phyloP scores from a whole-genome alignment of 2,113 vertebrate species.

The Carlito syrichta region DNA sequence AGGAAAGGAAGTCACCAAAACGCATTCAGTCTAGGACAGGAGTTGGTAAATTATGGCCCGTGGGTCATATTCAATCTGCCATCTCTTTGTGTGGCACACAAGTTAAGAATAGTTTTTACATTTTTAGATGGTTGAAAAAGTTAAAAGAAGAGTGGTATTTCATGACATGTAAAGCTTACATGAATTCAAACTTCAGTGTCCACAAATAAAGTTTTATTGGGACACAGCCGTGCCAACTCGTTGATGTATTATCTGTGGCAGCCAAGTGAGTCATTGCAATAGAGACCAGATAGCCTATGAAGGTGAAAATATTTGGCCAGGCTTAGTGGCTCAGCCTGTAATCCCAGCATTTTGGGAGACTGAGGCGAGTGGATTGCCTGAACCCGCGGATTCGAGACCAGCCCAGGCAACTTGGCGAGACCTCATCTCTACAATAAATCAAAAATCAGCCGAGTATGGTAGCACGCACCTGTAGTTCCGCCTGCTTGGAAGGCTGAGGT shows the following conservation, averaged over 20 bases:
- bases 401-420: too few species aligned
- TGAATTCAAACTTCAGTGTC: not conserved
- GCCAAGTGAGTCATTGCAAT: too few species aligned
- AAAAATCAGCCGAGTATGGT: too few species aligned
- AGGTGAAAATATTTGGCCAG: not conserved
- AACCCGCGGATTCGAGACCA: too few species aligned
- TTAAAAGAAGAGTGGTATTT: not conserved
- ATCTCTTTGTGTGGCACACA: not conserved
- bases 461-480: too few species aligned
- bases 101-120: not conserved
- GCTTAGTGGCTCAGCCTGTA: too few species aligned
- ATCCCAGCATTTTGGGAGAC: too few species aligned
- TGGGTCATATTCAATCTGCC: not conserved
- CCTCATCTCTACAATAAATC: too few species aligned
- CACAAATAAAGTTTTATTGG: not conserved
- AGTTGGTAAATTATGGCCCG: not conserved
- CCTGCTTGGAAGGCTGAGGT: too few species aligned
- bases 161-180: not conserved
- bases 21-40: not conserved
- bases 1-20: not conserved
- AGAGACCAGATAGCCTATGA: not conserved
- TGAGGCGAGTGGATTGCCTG: too few species aligned
- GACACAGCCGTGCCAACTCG: not conserved
- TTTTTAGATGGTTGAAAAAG: not conserved
- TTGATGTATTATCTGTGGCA: not conserved